These are phyloP conservation scores for Scaeva pyrastri DNA, from an alignment of 2,888 invertebrate species.

Conservation along the genomic window DNA sequence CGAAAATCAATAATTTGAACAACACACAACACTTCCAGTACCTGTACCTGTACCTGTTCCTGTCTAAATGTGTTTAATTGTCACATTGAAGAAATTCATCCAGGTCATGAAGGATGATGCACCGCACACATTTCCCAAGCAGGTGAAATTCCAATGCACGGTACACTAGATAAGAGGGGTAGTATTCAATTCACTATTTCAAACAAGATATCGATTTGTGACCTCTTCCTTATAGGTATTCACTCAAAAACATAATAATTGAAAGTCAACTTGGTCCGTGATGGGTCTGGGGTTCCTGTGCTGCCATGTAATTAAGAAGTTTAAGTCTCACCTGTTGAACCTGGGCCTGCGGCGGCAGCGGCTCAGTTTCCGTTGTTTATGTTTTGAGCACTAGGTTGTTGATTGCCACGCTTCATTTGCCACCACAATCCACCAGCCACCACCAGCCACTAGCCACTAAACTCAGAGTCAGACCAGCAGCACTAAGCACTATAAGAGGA, in stretches of 20 bases:
- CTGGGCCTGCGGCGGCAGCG: slow-evolving; percentile 64
- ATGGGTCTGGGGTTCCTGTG: slow-evolving; percentile 21
- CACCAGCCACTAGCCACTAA: slow-evolving; percentile 14
- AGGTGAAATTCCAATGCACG: slow-evolving; percentile 63
- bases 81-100: background rate
- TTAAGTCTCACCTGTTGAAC: slow-evolving; percentile 75
- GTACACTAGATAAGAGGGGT: slow-evolving; percentile 53
- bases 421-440: slow-evolving; percentile 19
- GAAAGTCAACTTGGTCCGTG: slow-evolving; percentile 39
- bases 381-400: slow-evolving; percentile 62
- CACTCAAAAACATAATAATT: slow-evolving; percentile 19
- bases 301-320: slow-evolving; percentile 74
- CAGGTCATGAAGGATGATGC: background rate
- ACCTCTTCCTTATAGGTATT: slow-evolving; percentile 27
- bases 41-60: no score
- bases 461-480: slow-evolving; percentile 11
- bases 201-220: slow-evolving; percentile 55
- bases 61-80: no score
- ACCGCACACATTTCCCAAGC: slow-evolving; percentile 30
- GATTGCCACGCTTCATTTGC: slow-evolving; percentile 74
- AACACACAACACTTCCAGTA: no score
- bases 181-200: slow-evolving; percentile 63
- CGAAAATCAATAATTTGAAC: slow-evolving; percentile 49
- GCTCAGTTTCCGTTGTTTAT: slow-evolving; percentile 59
- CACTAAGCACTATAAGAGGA: no score